Conservation (phyloP, 2,888 invertebrate genomes). For the Morpho deidamia region DNA sequence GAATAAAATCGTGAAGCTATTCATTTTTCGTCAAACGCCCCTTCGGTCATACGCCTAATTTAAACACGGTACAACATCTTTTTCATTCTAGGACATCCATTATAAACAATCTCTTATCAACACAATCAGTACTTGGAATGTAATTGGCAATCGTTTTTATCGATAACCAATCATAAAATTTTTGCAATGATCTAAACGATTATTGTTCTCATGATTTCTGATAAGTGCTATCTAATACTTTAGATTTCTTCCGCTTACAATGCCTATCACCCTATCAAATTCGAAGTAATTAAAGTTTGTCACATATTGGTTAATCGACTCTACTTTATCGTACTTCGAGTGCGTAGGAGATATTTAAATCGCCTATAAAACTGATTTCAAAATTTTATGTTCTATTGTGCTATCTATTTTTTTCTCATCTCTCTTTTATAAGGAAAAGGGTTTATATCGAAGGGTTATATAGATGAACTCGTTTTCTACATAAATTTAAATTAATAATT, state of each 20-base stretch:
- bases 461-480: no score
- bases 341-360: no score
- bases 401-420: no score
- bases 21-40: constrained; percentile 5
- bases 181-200: constrained; percentile 7
- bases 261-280: not conserved
- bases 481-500: no score
- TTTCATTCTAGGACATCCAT: not conserved
- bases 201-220: constrained; percentile 1
- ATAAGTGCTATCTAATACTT: not conserved
- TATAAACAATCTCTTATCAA: constrained; percentile 3
- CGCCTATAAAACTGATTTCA: no score
- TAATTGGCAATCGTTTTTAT: constrained; percentile 8
- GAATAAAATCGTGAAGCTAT: constrained; percentile 5
- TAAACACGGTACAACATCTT: no score
- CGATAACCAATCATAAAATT: constrained; percentile 1
- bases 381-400: no score
- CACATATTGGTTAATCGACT: no score
- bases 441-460: no score
- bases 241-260: not conserved
- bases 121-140: not conserved
- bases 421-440: no score
- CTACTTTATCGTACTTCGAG: no score
- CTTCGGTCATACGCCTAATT: not conserved
- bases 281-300: no score